Percentiles rank a stretch among this genome's conserved stretches.
Conservation (phyloP, 2,888 invertebrate species). For the Pristionchus japonicus region DNA sequence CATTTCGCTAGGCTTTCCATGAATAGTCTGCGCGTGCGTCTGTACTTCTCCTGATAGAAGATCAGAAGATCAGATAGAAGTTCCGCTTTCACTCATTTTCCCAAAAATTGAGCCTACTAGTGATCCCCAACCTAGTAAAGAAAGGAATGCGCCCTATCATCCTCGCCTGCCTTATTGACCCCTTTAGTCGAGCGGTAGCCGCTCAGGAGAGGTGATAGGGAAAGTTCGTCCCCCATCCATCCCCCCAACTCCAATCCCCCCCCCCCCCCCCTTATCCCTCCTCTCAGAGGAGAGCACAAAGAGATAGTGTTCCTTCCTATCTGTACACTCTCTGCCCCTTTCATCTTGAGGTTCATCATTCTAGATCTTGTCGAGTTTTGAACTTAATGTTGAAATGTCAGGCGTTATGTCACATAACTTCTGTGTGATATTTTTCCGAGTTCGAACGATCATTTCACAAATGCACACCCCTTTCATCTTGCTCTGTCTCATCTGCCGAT, state of each 20-base stretch:
- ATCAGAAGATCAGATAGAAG: too few relatives aligned
- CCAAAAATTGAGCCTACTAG: background rate
- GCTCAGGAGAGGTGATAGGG: background rate
- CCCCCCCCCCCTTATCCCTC: slow-evolving; percentile 15
- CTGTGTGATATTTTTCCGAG: too few relatives aligned
- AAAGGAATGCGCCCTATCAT: slow-evolving; percentile 22
- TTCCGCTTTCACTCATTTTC: too few relatives aligned
- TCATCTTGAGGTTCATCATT: background rate
- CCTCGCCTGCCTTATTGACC: slow-evolving; percentile 22
- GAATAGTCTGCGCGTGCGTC: too few relatives aligned
- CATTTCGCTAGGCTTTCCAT: too few relatives aligned
- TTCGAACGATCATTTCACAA: too few relatives aligned
- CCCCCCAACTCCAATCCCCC: background rate
- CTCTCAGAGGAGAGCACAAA: background rate
- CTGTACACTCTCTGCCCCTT: slow-evolving; percentile 3
- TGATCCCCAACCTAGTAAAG: background rate
- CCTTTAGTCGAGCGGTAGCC: background rate
- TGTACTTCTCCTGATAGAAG: too few relatives aligned
- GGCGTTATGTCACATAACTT: too few relatives aligned
- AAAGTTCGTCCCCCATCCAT: background rate
- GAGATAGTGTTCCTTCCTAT: slow-evolving; percentile 30
- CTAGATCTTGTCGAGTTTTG: too few relatives aligned
- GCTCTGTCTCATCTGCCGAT: background rate
- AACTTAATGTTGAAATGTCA: too few relatives aligned
- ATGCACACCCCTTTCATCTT: too few relatives aligned